These are phyloP conservation scores for Amiota mariae DNA, from an alignment of 2,888 invertebrate species.

Conservation along the genomic window DNA sequence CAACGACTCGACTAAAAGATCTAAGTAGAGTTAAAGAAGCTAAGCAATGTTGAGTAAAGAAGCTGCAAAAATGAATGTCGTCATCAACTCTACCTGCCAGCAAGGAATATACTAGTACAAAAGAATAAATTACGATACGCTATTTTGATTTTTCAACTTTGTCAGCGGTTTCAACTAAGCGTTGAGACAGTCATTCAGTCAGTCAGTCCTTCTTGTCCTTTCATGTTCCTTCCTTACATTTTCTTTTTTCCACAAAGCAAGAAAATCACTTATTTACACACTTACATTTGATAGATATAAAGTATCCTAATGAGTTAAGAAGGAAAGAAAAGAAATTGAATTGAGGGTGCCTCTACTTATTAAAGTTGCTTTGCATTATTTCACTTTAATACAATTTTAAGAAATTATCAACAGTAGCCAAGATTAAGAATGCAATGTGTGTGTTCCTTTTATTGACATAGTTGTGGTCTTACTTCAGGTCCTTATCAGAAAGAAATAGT, in stretches of 20 bases:
- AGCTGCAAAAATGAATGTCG: slow-evolving; percentile 3
- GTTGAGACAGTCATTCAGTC: no score
- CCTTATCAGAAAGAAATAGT: no score
- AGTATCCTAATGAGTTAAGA: background rate
- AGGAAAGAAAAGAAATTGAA: background rate
- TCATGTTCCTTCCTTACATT: background rate
- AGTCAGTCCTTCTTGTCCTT: no score
- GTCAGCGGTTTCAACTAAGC: slow-evolving; percentile 12
- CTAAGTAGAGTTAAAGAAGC: no score
- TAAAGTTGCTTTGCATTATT: slow-evolving; percentile 2
- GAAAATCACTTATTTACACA: slow-evolving; percentile 24
- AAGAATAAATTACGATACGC: slow-evolving; percentile 14
- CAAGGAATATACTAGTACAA: background rate
- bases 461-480: no score
- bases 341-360: no score
- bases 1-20: no score
- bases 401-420: slow-evolving; percentile 1
- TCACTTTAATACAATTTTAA: slow-evolving; percentile 10
- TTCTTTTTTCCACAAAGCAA: background rate
- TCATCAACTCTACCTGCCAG: background rate
- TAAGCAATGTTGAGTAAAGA: no score
- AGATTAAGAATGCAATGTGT: no score
- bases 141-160: slow-evolving; percentile 27
- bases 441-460: background rate
- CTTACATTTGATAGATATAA: background rate